Evolutionary conservation across 1,140 invertebrate genomes (phyloP), one percentile per base, ranked within the genome.

Genomic region (Micrasema minimum): DNA sequence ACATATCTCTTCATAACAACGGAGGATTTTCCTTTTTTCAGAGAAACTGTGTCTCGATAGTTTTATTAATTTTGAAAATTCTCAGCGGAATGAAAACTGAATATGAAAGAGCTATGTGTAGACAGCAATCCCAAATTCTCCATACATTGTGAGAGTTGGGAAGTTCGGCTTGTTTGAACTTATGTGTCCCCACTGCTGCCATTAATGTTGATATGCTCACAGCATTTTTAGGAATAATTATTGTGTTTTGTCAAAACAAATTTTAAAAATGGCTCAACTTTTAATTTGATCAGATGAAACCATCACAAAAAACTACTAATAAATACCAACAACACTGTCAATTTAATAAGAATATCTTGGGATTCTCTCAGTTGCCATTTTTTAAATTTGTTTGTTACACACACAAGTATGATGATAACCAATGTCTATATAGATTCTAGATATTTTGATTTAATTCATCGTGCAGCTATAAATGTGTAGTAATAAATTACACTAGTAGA

Each of bases 211-310:
- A 61, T 31, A 69, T 69, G 66, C 55, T 53, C 66, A 69, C 65
- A 55, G 65, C 48, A 51, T 66, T 48, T n/a, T 66, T 67, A 67
- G 65, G 50, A 67, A 53, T 46, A n/a, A n/a, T n/a, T n/a, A 55
- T 55, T 7, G 14, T 55, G 22, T 35, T 55, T 55, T 31, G 26
- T 55, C n/a, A 37, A 31, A 9, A 14, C 51, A 55, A 16, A 31
- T 31, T 31, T 7, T 4, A 31, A 31, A 31, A 31, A 31, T 31
- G 7, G 26, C 7, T 31, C 26, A n/a, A n/a, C n/a, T n/a, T n/a
- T n/a, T n/a, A n/a, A n/a, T n/a, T n/a, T n/a, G n/a, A n/a, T n/a
- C n/a, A n/a, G n/a, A n/a, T n/a, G n/a, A n/a, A n/a, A n/a, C n/a
- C n/a, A n/a, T n/a, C n/a, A n/a, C n/a, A n/a, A n/a, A n/a, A n/a